phyloP scores from a whole-genome alignment of 2,888 invertebrate species.

The Strigamia maritima region DNA sequence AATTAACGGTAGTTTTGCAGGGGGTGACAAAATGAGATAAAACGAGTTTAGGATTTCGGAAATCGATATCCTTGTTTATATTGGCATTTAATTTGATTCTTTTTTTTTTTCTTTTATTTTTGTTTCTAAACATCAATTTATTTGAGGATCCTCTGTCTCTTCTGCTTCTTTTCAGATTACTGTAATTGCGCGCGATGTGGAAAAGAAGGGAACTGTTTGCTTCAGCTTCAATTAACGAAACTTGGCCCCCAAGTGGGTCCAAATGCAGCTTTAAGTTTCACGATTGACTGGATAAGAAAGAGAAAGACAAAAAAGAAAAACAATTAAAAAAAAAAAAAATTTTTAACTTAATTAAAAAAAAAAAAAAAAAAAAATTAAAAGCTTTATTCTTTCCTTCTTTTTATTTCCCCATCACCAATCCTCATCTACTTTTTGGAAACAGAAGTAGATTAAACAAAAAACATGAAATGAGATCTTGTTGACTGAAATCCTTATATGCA shows the following conservation, averaged over 20 bases:
- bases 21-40: background rate
- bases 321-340: background rate
- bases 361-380: background rate
- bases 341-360: background rate
- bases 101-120: background rate
- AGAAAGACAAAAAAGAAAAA: background rate
- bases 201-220: constrained; percentile 30
- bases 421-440: background rate
- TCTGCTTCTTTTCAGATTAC: constrained; percentile 29
- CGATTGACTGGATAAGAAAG: constrained; percentile 15
- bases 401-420: background rate
- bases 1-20: background rate
- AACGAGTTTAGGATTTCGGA: background rate
- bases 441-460: background rate
- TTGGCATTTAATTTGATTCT: background rate
- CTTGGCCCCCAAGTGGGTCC: constrained; percentile 28
- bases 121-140: constrained; percentile 4
- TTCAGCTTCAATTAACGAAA: constrained; percentile 31
- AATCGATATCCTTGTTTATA: background rate
- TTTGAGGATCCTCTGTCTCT: constrained; percentile 13
- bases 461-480: background rate
- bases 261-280: constrained; percentile 25
- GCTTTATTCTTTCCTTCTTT: background rate
- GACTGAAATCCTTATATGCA: too few relatives aligned
- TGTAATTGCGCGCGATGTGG: constrained; percentile 25